These are phyloP conservation scores for Muschampia plurimacula DNA, from an alignment of 2,888 invertebrate species.

Conservation along the genomic window DNA sequence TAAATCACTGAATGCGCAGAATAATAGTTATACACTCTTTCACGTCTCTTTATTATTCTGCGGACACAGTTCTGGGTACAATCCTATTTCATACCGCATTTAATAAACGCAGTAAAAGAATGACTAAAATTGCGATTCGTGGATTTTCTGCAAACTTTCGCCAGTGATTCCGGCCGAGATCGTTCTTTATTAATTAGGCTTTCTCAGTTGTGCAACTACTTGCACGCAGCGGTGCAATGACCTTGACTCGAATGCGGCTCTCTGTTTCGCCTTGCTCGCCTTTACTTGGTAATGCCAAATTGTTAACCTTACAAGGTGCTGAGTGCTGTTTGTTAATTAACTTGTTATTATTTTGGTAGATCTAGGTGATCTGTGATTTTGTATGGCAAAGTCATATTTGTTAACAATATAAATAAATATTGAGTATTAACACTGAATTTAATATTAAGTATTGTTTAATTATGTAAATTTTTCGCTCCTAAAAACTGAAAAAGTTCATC, in stretches of 20 bases:
- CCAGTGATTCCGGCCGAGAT: slow-evolving; percentile 29
- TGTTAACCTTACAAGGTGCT: slow-evolving; percentile 13
- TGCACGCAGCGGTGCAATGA: slow-evolving; percentile 34
- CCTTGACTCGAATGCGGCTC: slow-evolving; percentile 34
- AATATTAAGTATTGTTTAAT: too few species aligned
- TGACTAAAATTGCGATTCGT: slow-evolving; percentile 1
- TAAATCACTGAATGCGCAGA: background rate
- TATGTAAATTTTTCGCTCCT: too few species aligned
- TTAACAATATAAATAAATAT: too few species aligned
- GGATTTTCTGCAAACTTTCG: slow-evolving; percentile 34
- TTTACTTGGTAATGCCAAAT: slow-evolving; percentile 27
- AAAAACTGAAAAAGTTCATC: too few species aligned
- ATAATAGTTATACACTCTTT: background rate
- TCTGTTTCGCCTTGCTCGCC: background rate
- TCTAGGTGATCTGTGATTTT: slow-evolving; percentile 5
- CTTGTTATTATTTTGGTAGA: slow-evolving; percentile 2
- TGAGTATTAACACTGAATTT: too few species aligned
- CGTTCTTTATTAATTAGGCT: slow-evolving; percentile 37
- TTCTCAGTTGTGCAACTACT: slow-evolving; percentile 36
- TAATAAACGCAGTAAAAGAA: background rate
- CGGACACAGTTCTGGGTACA: background rate
- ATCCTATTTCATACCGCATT: background rate
- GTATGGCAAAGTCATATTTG: too few species aligned
- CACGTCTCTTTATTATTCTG: background rate
- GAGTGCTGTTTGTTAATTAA: background rate